These are phyloP conservation scores for Listronotus bonariensis DNA, from an alignment of 1,140 invertebrate species.

Conservation along the genomic window DNA sequence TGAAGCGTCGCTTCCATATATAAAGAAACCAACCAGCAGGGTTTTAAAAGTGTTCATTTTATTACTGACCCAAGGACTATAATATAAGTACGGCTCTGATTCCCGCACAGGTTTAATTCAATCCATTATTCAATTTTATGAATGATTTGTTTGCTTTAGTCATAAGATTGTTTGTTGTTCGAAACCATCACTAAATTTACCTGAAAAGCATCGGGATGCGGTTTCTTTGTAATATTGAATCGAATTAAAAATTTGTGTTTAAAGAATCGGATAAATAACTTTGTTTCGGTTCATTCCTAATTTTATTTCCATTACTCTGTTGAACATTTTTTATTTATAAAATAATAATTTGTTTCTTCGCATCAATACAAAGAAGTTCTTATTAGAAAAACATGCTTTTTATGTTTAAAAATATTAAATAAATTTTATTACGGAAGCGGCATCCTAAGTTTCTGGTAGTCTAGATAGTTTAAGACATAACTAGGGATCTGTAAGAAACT, in stretches of 20 bases:
- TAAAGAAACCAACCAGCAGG: neutral
- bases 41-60: too few relatives aligned
- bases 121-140: constrained; percentile 38
- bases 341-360: too few relatives aligned
- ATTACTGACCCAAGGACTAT: too few relatives aligned
- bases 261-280: constrained; percentile 36
- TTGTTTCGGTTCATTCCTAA: constrained; percentile 16
- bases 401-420: too few relatives aligned
- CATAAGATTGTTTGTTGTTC: constrained; percentile 33
- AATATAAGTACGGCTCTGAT: constrained; percentile 14
- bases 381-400: too few relatives aligned
- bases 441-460: too few relatives aligned
- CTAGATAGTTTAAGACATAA: too few relatives aligned
- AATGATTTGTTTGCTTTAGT: constrained; percentile 38
- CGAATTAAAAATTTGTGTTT: constrained; percentile 34
- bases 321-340: too few relatives aligned
- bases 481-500: too few relatives aligned
- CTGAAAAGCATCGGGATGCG: constrained; percentile 26
- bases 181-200: constrained; percentile 32
- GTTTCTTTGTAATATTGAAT: constrained; percentile 28
- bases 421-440: too few relatives aligned
- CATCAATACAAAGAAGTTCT: too few relatives aligned
- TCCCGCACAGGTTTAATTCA: constrained; percentile 24
- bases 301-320: constrained; percentile 3
- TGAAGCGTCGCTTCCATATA: neutral